Percentiles rank a stretch among this genome's conserved stretches.
Evolutionary conservation across 1,140 invertebrate genomes (phyloP).

Genomic region (Bradynema listronoti): DNA sequence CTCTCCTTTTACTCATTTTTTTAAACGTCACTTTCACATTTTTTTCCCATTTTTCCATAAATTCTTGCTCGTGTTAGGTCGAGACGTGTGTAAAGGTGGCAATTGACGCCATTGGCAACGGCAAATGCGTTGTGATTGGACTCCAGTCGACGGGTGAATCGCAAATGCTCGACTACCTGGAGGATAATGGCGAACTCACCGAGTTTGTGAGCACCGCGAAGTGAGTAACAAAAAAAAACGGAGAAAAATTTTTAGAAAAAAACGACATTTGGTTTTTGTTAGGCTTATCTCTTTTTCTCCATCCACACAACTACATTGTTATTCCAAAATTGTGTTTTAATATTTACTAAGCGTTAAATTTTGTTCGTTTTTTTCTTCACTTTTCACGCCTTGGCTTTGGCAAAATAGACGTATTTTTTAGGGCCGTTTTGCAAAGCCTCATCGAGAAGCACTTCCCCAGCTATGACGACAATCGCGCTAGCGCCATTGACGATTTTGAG

Average conservation of each 20-base stretch:
- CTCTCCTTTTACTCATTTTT: too few relatives aligned
- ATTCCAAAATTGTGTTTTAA: too few relatives aligned
- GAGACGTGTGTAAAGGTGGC: slow-evolving; percentile 43
- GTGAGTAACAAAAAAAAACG: too few relatives aligned
- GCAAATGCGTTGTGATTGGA: slow-evolving; percentile 96
- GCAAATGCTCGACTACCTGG: slow-evolving; percentile 85
- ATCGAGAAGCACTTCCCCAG: slow-evolving; percentile 57
- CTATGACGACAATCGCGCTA: slow-evolving; percentile 19
- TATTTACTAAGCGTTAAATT: too few relatives aligned
- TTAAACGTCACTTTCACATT: too few relatives aligned
- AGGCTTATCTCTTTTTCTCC: too few relatives aligned
- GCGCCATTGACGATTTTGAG: slow-evolving; percentile 48
- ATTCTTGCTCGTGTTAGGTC: slow-evolving; percentile 17
- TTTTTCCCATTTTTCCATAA: too few relatives aligned
- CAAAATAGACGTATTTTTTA: slow-evolving; percentile 16
- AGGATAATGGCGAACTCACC: slow-evolving; percentile 85
- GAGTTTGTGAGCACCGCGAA: slow-evolving; percentile 99
- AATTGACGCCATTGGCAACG: slow-evolving; percentile 78
- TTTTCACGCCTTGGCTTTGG: too few relatives aligned
- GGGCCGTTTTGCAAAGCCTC: slow-evolving; percentile 45
- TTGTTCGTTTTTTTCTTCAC: too few relatives aligned
- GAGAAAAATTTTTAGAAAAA: too few relatives aligned
- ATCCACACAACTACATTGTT: too few relatives aligned
- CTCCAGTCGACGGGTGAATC: slow-evolving; percentile 97
- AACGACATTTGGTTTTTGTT: too few relatives aligned